These are phyloP conservation scores for Oscheius sp. DNA, from an alignment of 1,140 invertebrate species.

Conservation along the genomic window DNA sequence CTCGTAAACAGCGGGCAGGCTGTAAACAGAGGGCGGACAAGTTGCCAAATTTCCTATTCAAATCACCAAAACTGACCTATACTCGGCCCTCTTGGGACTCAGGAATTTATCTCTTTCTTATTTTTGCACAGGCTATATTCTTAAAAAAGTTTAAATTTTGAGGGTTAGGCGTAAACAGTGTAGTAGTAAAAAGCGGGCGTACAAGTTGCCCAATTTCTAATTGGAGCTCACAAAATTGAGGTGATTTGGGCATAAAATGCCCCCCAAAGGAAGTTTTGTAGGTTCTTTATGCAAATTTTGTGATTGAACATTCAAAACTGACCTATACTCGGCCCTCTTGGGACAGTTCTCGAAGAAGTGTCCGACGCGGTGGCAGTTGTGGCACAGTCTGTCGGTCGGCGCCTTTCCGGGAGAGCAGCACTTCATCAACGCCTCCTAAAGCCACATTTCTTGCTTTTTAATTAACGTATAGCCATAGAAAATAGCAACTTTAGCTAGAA, in stretches of 20 bases:
- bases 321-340: background rate
- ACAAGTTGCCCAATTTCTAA: background rate
- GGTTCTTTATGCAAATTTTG: slow-evolving; percentile 11
- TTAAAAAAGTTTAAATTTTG: background rate
- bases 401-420: background rate
- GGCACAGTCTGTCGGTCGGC: background rate
- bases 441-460: too few species aligned
- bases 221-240: background rate
- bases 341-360: slow-evolving; percentile 14
- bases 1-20: too few species aligned
- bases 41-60: too few species aligned
- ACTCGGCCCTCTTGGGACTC: background rate
- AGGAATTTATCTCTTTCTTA: too few species aligned
- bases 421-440: background rate
- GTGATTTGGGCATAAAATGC: too few species aligned
- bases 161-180: background rate
- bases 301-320: background rate
- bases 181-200: background rate
- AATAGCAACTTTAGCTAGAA: too few species aligned
- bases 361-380: slow-evolving; percentile 4
- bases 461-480: too few species aligned
- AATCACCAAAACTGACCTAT: background rate
- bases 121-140: too few species aligned
- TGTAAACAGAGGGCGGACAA: too few species aligned
- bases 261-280: too few species aligned